Evolutionary conservation across 2,113 vertebrate species (phyloP).

Genomic region (Pygoscelis antarcticus): DNA sequence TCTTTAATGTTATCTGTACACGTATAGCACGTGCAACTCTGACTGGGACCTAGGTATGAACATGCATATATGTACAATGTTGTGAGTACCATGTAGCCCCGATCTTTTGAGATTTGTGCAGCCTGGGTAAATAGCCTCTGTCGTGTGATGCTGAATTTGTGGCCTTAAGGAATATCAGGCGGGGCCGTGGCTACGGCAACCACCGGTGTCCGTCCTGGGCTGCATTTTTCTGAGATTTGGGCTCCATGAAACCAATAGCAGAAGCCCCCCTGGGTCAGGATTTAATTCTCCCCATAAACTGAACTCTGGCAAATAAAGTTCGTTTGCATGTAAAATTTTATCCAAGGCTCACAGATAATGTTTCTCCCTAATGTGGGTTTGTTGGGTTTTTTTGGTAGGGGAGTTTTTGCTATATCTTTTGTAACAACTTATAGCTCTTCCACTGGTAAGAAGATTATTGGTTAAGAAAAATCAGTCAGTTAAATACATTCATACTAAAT

Average conservation of each 20-base stretch:
- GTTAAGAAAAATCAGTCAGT: neutral
- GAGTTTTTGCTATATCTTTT: neutral
- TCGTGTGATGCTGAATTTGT: neutral
- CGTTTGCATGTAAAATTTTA: neutral
- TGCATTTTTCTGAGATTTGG: neutral
- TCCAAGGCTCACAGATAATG: neutral
- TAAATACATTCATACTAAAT: neutral
- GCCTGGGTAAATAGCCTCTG: neutral
- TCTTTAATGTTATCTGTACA: neutral
- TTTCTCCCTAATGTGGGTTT: neutral
- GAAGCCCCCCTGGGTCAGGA: neutral
- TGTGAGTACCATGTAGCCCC: neutral
- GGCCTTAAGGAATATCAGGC: neutral
- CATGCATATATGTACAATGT: accelerated
- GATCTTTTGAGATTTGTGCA: neutral
- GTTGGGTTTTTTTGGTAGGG: neutral
- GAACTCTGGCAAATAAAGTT: neutral
- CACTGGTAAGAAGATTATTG: neutral
- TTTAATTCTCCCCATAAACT: neutral
- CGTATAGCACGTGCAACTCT: neutral
- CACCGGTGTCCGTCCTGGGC: accelerated
- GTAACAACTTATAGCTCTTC: neutral
- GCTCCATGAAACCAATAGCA: neutral
- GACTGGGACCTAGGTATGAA: neutral
- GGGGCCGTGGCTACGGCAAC: neutral